Conservation (phyloP, 1,140 invertebrate genomes). For the Brachionus sp. region DNA sequence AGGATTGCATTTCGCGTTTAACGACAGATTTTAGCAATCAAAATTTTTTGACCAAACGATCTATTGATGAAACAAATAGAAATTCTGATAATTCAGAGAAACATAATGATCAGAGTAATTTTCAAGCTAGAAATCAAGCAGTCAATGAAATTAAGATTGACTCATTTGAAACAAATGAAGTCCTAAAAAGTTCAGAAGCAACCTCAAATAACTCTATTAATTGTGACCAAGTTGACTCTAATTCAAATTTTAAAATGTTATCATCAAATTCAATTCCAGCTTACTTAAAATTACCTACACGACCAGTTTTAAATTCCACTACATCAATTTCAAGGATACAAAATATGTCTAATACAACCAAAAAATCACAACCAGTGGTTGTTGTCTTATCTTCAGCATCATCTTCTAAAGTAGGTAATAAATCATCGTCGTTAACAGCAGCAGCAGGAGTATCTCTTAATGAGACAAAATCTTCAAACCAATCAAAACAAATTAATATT, state of each 20-base stretch:
- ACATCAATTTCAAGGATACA: neutral
- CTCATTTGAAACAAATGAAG: neutral
- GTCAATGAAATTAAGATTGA: neutral
- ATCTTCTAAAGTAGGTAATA: neutral
- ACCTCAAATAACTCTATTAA: neutral
- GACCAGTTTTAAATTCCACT: neutral
- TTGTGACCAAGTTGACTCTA: neutral
- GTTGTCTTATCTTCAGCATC: neutral
- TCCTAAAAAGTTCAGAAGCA: neutral
- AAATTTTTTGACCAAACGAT: neutral
- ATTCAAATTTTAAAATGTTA: neutral
- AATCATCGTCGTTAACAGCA: neutral
- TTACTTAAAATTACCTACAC: neutral
- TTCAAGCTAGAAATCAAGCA: neutral
- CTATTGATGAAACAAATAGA: neutral
- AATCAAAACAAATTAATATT: neutral
- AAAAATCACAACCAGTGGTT: constrained; percentile 2
- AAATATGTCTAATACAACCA: neutral
- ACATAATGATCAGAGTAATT: neutral
- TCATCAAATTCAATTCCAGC: neutral
- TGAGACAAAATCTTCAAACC: neutral
- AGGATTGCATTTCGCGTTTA: constrained; percentile 38
- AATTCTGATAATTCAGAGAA: no score
- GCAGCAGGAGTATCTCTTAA: neutral
- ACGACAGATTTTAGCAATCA: constrained; percentile 1